phyloP scores from a whole-genome alignment of 2,888 invertebrate genomes.

The Phyllotreta cruciferae region DNA sequence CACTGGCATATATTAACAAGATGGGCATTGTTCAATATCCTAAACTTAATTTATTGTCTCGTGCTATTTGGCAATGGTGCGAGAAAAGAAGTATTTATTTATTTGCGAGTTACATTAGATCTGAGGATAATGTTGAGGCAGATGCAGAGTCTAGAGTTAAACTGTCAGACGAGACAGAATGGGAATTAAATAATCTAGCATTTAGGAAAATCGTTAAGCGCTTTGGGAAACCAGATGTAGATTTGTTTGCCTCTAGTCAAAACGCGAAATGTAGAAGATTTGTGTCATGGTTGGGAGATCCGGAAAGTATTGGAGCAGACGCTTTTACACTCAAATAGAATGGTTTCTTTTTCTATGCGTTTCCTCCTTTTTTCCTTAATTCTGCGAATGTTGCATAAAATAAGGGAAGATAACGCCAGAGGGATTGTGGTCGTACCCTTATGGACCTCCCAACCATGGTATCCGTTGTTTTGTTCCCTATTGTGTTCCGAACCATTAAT shows the following conservation, averaged over 20 bases:
- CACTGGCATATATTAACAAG: too few relatives aligned
- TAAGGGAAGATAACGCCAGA: conserved; percentile 1
- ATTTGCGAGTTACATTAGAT: too few relatives aligned
- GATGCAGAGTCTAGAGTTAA: too few relatives aligned
- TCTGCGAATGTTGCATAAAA: conserved; percentile 12
- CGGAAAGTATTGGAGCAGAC: conserved; percentile 2
- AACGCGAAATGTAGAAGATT: conserved; percentile 20
- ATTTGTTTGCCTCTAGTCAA: conserved; percentile 11
- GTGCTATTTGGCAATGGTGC: too few relatives aligned
- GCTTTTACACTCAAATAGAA: conserved; percentile 22
- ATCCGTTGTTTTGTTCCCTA: too few relatives aligned
- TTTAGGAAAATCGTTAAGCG: not conserved
- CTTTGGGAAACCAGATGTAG: conserved; percentile 20
- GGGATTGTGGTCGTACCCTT: conserved; percentile 16
- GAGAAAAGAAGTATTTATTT: too few relatives aligned
- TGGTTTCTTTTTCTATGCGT: conserved; percentile 15
- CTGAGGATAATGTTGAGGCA: too few relatives aligned
- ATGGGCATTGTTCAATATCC: too few relatives aligned
- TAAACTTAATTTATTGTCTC: too few relatives aligned
- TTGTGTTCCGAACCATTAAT: too few relatives aligned
- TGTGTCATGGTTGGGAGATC: conserved; percentile 20
- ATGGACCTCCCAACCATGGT: conserved; percentile 9
- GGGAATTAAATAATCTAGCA: conserved; percentile 3
- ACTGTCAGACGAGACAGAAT: conserved; percentile 25
- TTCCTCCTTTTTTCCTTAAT: conserved; percentile 23